A percentile compares a stretch with the other conserved stretches of the same genome.
Conservation (phyloP, 2,888 invertebrate genomes). For the Caenorhabditis afra region DNA sequence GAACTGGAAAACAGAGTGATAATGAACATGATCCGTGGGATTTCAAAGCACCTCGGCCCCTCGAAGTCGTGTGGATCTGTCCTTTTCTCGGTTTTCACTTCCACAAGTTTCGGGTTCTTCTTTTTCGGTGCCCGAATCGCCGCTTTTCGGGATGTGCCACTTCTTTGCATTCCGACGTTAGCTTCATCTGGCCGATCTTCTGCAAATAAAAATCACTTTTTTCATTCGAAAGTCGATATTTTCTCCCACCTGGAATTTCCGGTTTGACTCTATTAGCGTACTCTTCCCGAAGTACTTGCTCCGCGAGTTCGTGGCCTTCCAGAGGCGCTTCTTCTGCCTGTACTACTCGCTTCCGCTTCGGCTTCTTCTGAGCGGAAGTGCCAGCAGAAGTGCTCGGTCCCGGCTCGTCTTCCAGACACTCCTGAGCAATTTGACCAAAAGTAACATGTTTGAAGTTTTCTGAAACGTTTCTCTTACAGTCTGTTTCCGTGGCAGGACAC, state of each 20-base stretch:
- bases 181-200: not conserved
- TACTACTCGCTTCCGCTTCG: not conserved
- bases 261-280: constrained; percentile 33
- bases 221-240: not conserved
- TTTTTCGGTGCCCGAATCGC: constrained; percentile 39
- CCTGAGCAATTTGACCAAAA: constrained; percentile 32
- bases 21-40: no score
- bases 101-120: constrained; percentile 10
- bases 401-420: constrained; percentile 20
- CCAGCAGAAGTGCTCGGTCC: no score
- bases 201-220: not conserved
- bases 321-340: not conserved
- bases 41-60: no score
- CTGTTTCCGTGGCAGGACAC: not conserved
- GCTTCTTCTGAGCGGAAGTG: not conserved
- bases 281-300: constrained; percentile 28
- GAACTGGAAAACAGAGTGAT: not conserved
- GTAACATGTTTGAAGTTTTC: constrained; percentile 45
- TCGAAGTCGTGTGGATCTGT: not conserved
- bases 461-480: not conserved
- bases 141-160: constrained; percentile 33
- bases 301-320: constrained; percentile 27
- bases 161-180: constrained; percentile 7
- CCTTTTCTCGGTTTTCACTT: constrained; percentile 11
- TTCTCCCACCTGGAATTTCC: constrained; percentile 11